Conservation (phyloP, 2,113 vertebrate species). For the Chionomys nivalis region DNA sequence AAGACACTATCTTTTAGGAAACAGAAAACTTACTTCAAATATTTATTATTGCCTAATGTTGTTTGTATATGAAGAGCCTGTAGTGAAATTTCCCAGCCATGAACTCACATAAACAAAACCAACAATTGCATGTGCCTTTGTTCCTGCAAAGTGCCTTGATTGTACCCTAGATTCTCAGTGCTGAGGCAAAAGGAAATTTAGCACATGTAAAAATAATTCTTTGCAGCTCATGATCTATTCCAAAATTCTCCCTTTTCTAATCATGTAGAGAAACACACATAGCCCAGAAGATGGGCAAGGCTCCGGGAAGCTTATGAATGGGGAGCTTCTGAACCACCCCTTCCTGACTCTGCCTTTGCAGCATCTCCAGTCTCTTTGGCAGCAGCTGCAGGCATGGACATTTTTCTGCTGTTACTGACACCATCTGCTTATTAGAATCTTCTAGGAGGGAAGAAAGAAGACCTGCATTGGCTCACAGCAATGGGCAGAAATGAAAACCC, state of each 20-base stretch:
- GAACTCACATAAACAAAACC: neutral
- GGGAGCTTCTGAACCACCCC: neutral
- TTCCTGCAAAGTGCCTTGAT: neutral
- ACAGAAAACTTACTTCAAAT: neutral
- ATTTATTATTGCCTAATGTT: neutral
- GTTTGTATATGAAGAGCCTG: neutral
- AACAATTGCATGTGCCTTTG: neutral
- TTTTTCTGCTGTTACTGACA: too few species aligned
- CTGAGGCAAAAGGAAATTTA: neutral
- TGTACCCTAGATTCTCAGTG: neutral
- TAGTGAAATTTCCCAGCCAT: neutral
- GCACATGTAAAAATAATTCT: neutral
- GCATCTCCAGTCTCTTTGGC: neutral
- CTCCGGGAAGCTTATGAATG: neutral
- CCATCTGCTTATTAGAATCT: neutral
- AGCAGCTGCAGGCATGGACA: neutral
- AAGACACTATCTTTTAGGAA: neutral
- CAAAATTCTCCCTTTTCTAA: neutral
- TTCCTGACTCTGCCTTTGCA: neutral
- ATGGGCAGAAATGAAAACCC: neutral
- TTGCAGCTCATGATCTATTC: fast-evolving
- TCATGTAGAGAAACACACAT: neutral
- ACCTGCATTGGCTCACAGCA: neutral
- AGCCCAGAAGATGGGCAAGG: neutral
- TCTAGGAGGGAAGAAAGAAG: neutral